These are phyloP conservation scores for Festucalex cinctus DNA, from an alignment of 2,113 vertebrate species.

Conservation along the genomic window DNA sequence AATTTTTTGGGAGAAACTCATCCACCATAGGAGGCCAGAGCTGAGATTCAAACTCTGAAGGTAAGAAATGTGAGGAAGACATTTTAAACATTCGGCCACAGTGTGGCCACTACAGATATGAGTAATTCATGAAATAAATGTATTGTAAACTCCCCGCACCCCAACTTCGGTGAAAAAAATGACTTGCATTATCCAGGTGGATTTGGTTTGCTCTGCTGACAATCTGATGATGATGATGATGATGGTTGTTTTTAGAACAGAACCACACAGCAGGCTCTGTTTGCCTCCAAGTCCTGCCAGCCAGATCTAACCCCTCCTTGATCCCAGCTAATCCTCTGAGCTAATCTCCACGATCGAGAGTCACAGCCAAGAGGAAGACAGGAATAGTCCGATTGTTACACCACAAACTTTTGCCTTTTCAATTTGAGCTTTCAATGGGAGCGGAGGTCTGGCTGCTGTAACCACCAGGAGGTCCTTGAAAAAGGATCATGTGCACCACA, in stretches of 20 bases:
- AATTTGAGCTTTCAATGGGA: slow-evolving; percentile 43
- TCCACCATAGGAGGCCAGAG: background rate
- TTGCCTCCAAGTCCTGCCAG: slow-evolving; percentile 47
- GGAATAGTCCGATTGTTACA: slow-evolving; percentile 52
- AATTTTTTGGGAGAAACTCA: too few relatives aligned
- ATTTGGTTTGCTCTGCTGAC: slow-evolving; percentile 8
- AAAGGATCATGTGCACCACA: slow-evolving; percentile 71
- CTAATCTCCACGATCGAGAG: slow-evolving; percentile 58
- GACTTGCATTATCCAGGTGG: background rate
- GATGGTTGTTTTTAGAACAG: slow-evolving; percentile 30
- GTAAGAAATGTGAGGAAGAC: background rate
- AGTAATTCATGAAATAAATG: background rate
- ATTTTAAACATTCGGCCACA: background rate
- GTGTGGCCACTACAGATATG: background rate
- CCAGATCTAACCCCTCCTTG: slow-evolving; percentile 43
- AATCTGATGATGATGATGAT: background rate
- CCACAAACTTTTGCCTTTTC: slow-evolving; percentile 35
- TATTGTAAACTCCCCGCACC: background rate
- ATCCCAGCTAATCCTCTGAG: slow-evolving; percentile 62
- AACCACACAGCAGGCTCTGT: slow-evolving; percentile 59
- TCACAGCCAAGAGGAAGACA: slow-evolving; percentile 42
- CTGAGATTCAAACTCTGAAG: background rate
- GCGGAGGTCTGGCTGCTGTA: slow-evolving; percentile 16
- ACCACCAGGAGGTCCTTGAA: slow-evolving; percentile 16
- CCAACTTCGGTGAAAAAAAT: too few relatives aligned